Conservation (phyloP, 2,888 invertebrate species). For the Biston betularia region DNA sequence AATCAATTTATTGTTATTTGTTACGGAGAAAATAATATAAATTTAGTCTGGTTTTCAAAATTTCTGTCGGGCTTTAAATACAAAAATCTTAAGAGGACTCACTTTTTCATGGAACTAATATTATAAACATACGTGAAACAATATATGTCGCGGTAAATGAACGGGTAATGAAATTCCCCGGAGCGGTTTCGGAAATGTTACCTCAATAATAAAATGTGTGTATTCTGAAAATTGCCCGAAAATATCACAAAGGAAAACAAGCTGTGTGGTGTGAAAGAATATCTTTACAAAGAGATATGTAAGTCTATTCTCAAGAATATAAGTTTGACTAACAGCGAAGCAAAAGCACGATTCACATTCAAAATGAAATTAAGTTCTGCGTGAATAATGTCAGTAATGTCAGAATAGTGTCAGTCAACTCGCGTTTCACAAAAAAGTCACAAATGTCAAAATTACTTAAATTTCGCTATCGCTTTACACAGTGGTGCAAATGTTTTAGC, state of each 20-base stretch:
- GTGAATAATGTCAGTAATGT: background rate
- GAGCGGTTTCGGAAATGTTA: background rate
- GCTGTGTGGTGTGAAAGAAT: conserved; percentile 36
- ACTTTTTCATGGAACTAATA: no score
- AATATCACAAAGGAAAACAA: background rate
- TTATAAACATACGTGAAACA: background rate
- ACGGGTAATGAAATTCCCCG: background rate
- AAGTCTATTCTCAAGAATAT: conserved; percentile 47
- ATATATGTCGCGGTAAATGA: background rate
- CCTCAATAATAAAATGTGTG: background rate
- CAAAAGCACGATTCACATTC: conserved; percentile 13
- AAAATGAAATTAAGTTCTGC: background rate
- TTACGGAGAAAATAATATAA: no score
- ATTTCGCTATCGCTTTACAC: no score
- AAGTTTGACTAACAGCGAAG: conserved; percentile 42
- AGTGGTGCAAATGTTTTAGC: no score
- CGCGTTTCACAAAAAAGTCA: no score
- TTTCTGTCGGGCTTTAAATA: no score
- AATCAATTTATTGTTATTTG: no score
- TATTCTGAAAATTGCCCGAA: background rate
- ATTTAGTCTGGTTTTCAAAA: no score
- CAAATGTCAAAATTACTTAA: no score
- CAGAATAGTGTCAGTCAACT: no score
- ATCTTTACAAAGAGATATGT: conserved; percentile 45
- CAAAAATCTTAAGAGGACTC: no score